phyloP scores from a whole-genome alignment of 1,140 invertebrate species.

The Eulimnadia texana region DNA sequence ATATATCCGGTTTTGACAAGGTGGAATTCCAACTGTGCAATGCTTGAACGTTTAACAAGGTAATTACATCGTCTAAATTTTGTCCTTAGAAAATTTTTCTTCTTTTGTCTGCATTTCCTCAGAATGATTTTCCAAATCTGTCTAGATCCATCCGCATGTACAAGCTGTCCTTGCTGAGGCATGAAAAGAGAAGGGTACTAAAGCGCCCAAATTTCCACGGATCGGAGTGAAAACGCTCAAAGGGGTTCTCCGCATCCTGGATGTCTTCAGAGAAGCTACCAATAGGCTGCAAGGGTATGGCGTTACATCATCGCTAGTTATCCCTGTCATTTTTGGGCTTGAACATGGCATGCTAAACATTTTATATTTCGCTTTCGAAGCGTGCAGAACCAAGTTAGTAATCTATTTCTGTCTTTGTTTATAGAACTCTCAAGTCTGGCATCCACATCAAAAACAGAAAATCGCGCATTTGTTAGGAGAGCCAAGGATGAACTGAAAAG shows the following conservation, averaged over 20 bases:
- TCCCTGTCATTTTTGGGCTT: background rate
- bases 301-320: background rate
- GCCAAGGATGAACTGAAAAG: too few relatives aligned
- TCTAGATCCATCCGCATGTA: background rate
- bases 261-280: background rate
- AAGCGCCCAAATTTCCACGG: slow-evolving; percentile 1
- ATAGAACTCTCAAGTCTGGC: too few relatives aligned
- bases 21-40: background rate
- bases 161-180: background rate
- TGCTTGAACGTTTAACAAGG: slow-evolving; percentile 1
- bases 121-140: background rate
- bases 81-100: background rate
- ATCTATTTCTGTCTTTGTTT: too few relatives aligned
- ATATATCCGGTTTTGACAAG: background rate
- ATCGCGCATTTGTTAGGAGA: too few relatives aligned
- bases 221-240: background rate
- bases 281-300: background rate
- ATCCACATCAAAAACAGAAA: too few relatives aligned
- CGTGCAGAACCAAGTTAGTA: too few relatives aligned
- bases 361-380: too few relatives aligned
- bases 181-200: background rate
- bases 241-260: background rate
- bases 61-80: too few relatives aligned
- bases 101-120: background rate
- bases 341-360: background rate